Evolutionary conservation across 2,113 vertebrate genomes (phyloP).

Genomic region (Seriola rivoliana): DNA sequence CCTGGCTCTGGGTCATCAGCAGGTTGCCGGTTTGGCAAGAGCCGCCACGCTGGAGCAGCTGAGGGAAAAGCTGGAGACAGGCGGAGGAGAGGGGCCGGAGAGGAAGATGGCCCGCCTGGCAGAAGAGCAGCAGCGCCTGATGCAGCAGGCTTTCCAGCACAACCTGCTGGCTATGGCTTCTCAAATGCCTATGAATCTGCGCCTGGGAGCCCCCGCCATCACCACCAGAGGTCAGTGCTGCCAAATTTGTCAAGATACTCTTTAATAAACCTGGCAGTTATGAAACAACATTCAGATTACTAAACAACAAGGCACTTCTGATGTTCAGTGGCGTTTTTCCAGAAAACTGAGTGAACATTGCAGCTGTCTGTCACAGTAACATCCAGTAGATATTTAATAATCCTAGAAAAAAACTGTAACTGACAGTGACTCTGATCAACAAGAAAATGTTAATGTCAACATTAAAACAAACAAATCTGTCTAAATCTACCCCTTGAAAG

Average conservation of each 20-base stretch:
- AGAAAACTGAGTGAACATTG: not conserved
- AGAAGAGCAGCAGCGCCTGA: constrained; percentile 93
- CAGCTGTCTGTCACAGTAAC: not conserved
- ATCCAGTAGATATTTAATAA: not conserved
- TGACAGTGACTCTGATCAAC: not conserved
- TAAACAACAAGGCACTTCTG: not conserved
- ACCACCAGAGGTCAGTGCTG: constrained; percentile 88
- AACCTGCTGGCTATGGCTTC: constrained; percentile 92
- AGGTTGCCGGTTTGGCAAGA: constrained; percentile 85
- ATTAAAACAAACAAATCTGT: not conserved
- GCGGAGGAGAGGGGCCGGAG: constrained; percentile 89
- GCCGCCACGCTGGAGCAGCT: constrained; percentile 92
- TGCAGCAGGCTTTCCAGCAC: constrained; percentile 96
- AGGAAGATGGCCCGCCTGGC: constrained; percentile 90
- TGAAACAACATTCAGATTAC: not conserved
- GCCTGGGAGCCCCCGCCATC: constrained; percentile 85
- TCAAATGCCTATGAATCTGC: constrained; percentile 93
- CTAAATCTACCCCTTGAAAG: not conserved
- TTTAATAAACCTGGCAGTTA: not conserved
- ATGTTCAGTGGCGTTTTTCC: not conserved
- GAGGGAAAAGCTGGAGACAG: constrained; percentile 91
- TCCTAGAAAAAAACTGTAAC: not conserved
- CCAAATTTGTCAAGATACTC: not conserved
- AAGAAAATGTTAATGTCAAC: not conserved
- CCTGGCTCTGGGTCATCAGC: constrained; percentile 86